Conservation (phyloP, 2,113 vertebrate species). For the Laticauda colubrina region DNA sequence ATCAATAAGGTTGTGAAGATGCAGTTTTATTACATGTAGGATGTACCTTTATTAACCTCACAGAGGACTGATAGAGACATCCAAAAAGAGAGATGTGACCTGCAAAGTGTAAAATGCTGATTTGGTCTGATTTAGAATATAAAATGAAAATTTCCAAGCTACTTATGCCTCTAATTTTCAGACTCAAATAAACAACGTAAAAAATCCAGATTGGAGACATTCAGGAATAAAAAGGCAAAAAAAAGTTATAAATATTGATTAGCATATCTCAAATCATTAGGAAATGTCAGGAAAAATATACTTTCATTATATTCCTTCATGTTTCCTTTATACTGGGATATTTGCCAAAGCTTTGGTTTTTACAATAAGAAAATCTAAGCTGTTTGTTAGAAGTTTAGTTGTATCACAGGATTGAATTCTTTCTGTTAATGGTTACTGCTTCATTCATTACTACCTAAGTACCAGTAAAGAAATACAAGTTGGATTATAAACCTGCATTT, state of each 20-base stretch:
- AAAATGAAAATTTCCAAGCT: neutral
- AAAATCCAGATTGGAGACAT: neutral
- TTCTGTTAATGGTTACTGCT: slow-evolving; percentile 46
- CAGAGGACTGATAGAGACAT: neutral
- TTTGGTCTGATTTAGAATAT: neutral
- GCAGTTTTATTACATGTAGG: neutral
- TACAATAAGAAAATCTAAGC: slow-evolving; percentile 28
- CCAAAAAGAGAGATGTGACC: neutral
- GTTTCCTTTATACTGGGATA: neutral
- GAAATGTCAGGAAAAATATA: neutral
- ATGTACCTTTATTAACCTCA: neutral
- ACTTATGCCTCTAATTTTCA: neutral
- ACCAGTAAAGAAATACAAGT: slow-evolving; percentile 32
- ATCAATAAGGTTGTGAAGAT: neutral
- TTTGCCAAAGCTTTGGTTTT: neutral
- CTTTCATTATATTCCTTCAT: neutral
- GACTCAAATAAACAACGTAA: neutral
- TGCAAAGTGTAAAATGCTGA: neutral
- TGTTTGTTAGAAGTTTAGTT: slow-evolving; percentile 37
- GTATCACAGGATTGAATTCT: slow-evolving; percentile 32
- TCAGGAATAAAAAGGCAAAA: neutral
- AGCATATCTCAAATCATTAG: neutral
- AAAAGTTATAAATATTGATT: neutral
- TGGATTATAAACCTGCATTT: slow-evolving; percentile 61
- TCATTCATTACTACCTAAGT: slow-evolving; percentile 31